Percentiles rank a stretch among this genome's conserved stretches.
Evolutionary conservation across 1,140 invertebrate species (phyloP).

Genomic region (Drosophila malerkotliana): DNA sequence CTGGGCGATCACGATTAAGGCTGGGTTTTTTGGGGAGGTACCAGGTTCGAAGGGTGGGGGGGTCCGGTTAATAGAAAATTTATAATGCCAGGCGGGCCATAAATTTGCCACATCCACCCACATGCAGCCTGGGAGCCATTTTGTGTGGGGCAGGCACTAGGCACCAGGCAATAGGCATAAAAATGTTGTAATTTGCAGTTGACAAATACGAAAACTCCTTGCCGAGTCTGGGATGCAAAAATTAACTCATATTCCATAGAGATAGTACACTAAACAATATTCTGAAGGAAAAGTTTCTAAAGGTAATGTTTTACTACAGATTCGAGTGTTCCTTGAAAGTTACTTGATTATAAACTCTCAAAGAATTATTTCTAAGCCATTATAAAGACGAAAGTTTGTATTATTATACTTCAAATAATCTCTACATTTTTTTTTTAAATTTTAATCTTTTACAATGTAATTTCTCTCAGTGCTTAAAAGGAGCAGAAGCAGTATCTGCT

Average conservation of each 20-base stretch:
- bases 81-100: conserved; percentile 73
- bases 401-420: neutral
- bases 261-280: neutral
- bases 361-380: too few relatives aligned
- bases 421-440: neutral
- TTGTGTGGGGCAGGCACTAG: conserved; percentile 65
- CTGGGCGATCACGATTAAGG: conserved; percentile 29
- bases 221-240: conserved; percentile 47
- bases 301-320: too few relatives aligned
- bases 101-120: conserved; percentile 70
- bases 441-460: neutral
- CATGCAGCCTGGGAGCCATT: conserved; percentile 41
- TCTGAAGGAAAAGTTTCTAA: too few relatives aligned
- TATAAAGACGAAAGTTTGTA: too few relatives aligned
- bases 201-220: conserved; percentile 76
- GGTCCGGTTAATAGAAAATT: conserved; percentile 78
- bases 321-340: too few relatives aligned
- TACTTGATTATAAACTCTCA: neutral
- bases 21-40: neutral
- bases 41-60: neutral
- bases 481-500: conserved; percentile 12
- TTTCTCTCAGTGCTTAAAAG: conserved; percentile 9
- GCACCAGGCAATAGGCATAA: conserved; percentile 55
- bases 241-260: conserved; percentile 77
- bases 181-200: conserved; percentile 79